Conservation (phyloP, 2,888 invertebrate genomes). For the Tuta absoluta region DNA sequence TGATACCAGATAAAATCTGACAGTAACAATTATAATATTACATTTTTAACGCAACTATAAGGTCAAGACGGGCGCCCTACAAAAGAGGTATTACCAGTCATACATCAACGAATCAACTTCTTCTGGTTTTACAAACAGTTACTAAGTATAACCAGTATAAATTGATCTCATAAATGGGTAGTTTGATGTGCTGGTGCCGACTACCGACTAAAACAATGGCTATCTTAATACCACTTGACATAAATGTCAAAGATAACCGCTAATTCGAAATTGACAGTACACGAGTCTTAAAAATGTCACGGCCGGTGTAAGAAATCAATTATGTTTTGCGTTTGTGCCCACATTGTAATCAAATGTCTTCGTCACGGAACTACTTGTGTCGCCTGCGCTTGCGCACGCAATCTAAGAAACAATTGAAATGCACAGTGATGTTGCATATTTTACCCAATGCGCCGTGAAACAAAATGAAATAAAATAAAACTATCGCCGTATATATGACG, state of each 20-base stretch:
- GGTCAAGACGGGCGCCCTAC: slow-evolving; percentile 3
- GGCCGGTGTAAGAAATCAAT: slow-evolving; percentile 25
- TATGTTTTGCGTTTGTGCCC: slow-evolving; percentile 19
- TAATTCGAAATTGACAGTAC: slow-evolving; percentile 9
- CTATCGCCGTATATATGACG: too few species aligned
- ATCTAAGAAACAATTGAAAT: not conserved
- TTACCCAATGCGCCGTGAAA: too few species aligned
- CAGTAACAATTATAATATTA: slow-evolving; percentile 14
- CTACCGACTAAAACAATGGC: slow-evolving; percentile 6
- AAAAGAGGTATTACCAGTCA: not conserved
- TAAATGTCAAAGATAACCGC: slow-evolving; percentile 31
- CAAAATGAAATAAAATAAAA: not conserved
- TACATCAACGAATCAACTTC: too few species aligned
- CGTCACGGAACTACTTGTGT: slow-evolving; percentile 10
- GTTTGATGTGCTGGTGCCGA: too few species aligned
- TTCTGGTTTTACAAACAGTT: too few species aligned
- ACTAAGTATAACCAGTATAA: too few species aligned
- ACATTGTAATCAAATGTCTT: slow-evolving; percentile 17
- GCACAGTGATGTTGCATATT: not conserved
- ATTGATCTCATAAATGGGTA: too few species aligned
- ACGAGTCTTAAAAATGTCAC: slow-evolving; percentile 30
- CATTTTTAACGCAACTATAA: not conserved
- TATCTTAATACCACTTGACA: slow-evolving; percentile 29
- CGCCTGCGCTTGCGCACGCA: slow-evolving; percentile 4
- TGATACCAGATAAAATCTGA: slow-evolving; percentile 3